Evolutionary conservation across 2,113 vertebrate species (phyloP).

Genomic region (Copsychus sechellarum): DNA sequence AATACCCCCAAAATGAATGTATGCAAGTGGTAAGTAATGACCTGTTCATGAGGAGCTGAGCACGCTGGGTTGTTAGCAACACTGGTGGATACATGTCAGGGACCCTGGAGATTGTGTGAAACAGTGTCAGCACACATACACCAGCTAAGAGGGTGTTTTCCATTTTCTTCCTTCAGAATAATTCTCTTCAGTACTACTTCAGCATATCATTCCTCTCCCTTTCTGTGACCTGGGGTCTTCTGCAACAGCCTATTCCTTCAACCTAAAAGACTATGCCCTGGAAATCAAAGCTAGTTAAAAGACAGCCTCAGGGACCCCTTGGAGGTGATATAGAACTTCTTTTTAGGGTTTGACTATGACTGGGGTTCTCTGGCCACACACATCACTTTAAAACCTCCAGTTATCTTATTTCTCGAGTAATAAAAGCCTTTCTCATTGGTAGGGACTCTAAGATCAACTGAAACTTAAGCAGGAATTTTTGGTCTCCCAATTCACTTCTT

Average conservation of each 20-base stretch:
- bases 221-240: background rate
- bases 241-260: background rate
- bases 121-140: background rate
- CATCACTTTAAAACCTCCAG: background rate
- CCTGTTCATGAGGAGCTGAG: background rate
- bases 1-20: constrained; percentile 1
- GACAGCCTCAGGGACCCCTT: background rate
- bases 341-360: background rate
- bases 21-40: background rate
- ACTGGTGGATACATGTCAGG: background rate
- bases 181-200: background rate
- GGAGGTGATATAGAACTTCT: background rate
- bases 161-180: background rate
- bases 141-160: background rate
- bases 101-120: background rate
- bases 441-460: background rate
- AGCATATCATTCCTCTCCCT: background rate
- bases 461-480: background rate
- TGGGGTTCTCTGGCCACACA: background rate
- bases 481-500: background rate
- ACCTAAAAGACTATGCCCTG: background rate
- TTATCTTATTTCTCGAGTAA: background rate
- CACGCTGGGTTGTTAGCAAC: background rate
- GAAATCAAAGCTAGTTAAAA: background rate
- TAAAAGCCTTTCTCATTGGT: background rate